A percentile compares a stretch with the other conserved stretches of the same genome.
These are phyloP conservation scores for Marronus borbonicus DNA, from an alignment of 2,888 invertebrate species.

Conservation along the genomic window DNA sequence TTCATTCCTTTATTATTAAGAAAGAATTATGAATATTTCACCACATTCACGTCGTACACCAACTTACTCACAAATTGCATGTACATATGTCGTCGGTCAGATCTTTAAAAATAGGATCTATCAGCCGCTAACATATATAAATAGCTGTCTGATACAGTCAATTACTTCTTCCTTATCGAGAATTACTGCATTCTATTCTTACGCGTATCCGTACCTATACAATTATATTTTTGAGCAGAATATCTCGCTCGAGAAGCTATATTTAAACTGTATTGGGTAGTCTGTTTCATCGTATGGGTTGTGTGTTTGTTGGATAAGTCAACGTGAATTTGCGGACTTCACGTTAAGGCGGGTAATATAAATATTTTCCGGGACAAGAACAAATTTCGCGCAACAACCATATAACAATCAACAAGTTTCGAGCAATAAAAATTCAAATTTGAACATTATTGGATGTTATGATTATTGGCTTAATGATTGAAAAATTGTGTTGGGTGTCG, in stretches of 20 bases:
- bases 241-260: neutral
- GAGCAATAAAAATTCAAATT: neutral
- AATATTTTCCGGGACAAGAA: too few relatives aligned
- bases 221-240: conserved; percentile 2
- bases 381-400: neutral
- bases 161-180: conserved; percentile 15
- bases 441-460: neutral
- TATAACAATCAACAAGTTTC: neutral
- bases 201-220: neutral
- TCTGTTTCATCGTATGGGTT: conserved; percentile 19
- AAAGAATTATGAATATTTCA: too few relatives aligned
- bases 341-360: too few relatives aligned
- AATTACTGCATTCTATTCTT: conserved; percentile 9
- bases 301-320: conserved; percentile 3
- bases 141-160: neutral
- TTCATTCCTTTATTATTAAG: too few relatives aligned
- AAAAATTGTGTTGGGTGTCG: neutral
- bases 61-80: neutral
- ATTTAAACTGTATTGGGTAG: conserved; percentile 23
- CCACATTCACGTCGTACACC: neutral
- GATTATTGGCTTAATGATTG: neutral
- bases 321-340: conserved; percentile 1
- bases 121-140: neutral
- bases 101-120: neutral
- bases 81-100: neutral